A percentile compares a stretch with the other conserved stretches of the same genome.
These are phyloP conservation scores for Phalloptychus januarius DNA, from an alignment of 2,797 vertebrate genomes.

Conservation along the genomic window DNA sequence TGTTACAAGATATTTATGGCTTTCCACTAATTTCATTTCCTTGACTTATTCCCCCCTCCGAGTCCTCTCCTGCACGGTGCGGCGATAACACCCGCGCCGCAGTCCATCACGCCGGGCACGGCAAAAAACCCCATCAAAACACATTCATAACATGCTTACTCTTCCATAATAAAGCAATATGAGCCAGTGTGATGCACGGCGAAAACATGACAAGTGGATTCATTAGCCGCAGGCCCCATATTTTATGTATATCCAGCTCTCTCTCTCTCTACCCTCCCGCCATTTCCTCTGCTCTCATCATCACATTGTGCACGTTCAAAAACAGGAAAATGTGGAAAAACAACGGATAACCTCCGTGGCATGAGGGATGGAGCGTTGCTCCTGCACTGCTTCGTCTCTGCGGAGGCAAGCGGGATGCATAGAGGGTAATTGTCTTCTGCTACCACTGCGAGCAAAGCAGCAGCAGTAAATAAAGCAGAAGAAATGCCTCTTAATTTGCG, in stretches of 20 bases:
- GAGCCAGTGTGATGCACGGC: conserved; percentile 3
- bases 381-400: conserved; percentile 16
- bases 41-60: conserved; percentile 33
- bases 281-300: conserved; percentile 19
- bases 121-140: conserved; percentile 28
- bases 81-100: conserved; percentile 1
- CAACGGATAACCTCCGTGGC: conserved; percentile 25
- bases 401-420: conserved; percentile 22
- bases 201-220: conserved; percentile 21
- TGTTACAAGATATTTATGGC: conserved; percentile 41
- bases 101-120: conserved; percentile 27
- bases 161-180: conserved; percentile 14
- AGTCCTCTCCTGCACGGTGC: conserved; percentile 7
- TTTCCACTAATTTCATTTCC: conserved; percentile 37
- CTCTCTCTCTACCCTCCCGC: no score
- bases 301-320: conserved; percentile 11
- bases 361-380: conserved; percentile 21
- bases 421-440: conserved; percentile 49
- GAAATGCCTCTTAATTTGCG: conserved; percentile 32
- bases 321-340: conserved; percentile 12
- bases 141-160: conserved; percentile 35
- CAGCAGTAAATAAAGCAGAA: conserved; percentile 50
- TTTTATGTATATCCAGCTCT: conserved; percentile 14
- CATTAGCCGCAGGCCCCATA: conserved; percentile 6
- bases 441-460: conserved; percentile 33